A percentile compares a stretch with the other conserved stretches of the same genome.
These are phyloP conservation scores for Caenorhabditis sp. DNA, from an alignment of 2,888 invertebrate species.

Conservation along the genomic window DNA sequence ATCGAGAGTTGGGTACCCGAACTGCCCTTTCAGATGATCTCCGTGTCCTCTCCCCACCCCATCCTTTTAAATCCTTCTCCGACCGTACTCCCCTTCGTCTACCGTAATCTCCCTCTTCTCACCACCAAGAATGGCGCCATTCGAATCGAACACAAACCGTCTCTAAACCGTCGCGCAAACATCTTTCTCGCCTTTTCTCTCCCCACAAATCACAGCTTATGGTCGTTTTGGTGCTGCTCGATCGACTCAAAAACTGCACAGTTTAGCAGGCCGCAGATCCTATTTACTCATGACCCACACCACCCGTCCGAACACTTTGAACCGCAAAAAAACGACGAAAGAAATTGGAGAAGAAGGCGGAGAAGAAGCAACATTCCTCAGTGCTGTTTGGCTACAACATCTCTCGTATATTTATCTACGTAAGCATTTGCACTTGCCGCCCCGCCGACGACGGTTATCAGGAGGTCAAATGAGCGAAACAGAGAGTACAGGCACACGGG, in stretches of 20 bases:
- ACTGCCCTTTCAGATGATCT: no score
- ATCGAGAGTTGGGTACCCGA: no score
- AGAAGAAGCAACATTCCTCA: slow-evolving; percentile 45
- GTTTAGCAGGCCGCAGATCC: slow-evolving; percentile 40
- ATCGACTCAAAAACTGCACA: slow-evolving; percentile 39
- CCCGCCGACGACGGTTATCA: slow-evolving; percentile 51
- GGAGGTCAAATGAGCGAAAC: slow-evolving; percentile 41
- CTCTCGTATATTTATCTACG: slow-evolving; percentile 41
- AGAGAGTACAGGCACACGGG: slow-evolving; percentile 13
- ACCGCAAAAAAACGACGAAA: slow-evolving; percentile 18
- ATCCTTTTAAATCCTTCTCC: slow-evolving; percentile 6
- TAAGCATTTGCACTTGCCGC: slow-evolving; percentile 18
- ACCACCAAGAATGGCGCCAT: slow-evolving; percentile 45
- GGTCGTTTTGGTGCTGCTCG: slow-evolving; percentile 6
- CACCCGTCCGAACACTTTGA: slow-evolving; percentile 45
- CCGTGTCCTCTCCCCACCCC: no score
- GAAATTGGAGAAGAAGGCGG: no score
- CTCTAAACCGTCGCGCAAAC: slow-evolving; percentile 53
- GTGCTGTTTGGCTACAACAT: slow-evolving; percentile 56
- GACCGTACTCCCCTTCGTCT: slow-evolving; percentile 28
- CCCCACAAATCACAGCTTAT: slow-evolving; percentile 48
- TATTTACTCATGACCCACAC: slow-evolving; percentile 48
- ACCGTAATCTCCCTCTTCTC: slow-evolving; percentile 18
- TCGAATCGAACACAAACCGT: slow-evolving; percentile 16
- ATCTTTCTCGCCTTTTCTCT: slow-evolving; percentile 9